Base-by-base conservation (phyloP, 2,888 invertebrate species). In the Arrhopalites spinosus region DNA sequence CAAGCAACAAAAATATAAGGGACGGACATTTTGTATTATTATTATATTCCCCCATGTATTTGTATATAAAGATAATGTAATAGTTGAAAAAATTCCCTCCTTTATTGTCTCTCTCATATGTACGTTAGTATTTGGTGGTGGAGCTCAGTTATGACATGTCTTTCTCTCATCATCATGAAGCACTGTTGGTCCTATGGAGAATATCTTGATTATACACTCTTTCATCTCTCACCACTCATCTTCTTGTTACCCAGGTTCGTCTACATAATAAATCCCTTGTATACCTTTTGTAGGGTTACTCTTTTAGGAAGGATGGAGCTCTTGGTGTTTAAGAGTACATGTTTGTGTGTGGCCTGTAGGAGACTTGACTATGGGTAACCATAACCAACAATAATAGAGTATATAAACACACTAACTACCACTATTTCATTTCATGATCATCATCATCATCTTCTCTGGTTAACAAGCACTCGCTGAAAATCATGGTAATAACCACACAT, bases 341-440 rank as follows among this genome's bases (percentile, higher is more conserved):
- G 43, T 13, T 47, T 59, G 71, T 25, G 71, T 59, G 71, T 59
- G 71, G 59, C 71, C 70, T 53, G 23, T n/a, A 61, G 20, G 3
- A 23, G 25, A 27, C n/a, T n/a, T n/a, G 27, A 56, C 27, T 8
- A 23, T 20, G 25, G 29, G 11, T n/a, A 71, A 36, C 23, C 23
- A 59, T n/a, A 56, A 36, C 30, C 20, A 71, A 23, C 59, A 59
- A 71, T 71, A 56, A 71, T 36, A 8, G 43, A 71, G 71, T n/a
- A 30, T 71, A 71, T 71, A 71, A 71, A 71, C 71, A 56, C 56
- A 59, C 71, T 71, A 71, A 71, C 71, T 71, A 71, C 71, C 70
- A 70, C 70, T 71, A 59, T 59, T 71, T 71, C 71, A 71, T 71
- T 71, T 30, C 59, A 59, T 43, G 36, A 53, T 70, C 43, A 71